phyloP scores from a whole-genome alignment of 2,888 invertebrate genomes.

The Eugnorisma glareosa region DNA sequence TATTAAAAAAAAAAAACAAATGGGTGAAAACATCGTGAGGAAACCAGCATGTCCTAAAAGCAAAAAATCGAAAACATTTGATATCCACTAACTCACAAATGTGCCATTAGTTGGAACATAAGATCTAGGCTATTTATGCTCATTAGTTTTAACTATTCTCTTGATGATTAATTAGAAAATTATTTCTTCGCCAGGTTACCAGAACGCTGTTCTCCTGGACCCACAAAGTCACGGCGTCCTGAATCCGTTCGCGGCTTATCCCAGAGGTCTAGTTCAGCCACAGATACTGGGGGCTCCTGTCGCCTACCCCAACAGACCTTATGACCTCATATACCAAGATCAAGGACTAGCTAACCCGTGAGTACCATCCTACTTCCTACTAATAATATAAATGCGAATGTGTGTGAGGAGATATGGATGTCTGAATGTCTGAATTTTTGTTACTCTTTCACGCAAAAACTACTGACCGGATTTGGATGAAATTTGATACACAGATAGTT shows the following conservation, averaged over 20 bases:
- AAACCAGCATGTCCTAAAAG: not conserved
- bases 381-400: too few species aligned
- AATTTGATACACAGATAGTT: too few species aligned
- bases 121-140: not conserved
- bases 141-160: not conserved
- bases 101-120: not conserved
- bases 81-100: not conserved
- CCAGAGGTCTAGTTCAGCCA: slow-evolving; percentile 64
- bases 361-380: slow-evolving; percentile 56
- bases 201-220: slow-evolving; percentile 81
- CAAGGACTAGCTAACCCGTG: slow-evolving; percentile 77
- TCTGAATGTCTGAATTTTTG: too few species aligned
- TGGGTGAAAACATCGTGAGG: not conserved
- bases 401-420: too few species aligned
- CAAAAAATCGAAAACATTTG: not conserved
- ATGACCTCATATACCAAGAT: slow-evolving; percentile 78
- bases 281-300: slow-evolving; percentile 74
- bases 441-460: too few species aligned
- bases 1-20: not conserved
- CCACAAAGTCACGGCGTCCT: slow-evolving; percentile 78
- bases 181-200: slow-evolving; percentile 75
- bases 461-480: too few species aligned
- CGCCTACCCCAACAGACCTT: slow-evolving; percentile 74
- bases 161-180: not conserved
- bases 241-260: slow-evolving; percentile 75